A percentile compares a stretch with the other conserved stretches of the same genome.
Conservation (phyloP, 2,888 invertebrate genomes). For the Pheosia gnoma region DNA sequence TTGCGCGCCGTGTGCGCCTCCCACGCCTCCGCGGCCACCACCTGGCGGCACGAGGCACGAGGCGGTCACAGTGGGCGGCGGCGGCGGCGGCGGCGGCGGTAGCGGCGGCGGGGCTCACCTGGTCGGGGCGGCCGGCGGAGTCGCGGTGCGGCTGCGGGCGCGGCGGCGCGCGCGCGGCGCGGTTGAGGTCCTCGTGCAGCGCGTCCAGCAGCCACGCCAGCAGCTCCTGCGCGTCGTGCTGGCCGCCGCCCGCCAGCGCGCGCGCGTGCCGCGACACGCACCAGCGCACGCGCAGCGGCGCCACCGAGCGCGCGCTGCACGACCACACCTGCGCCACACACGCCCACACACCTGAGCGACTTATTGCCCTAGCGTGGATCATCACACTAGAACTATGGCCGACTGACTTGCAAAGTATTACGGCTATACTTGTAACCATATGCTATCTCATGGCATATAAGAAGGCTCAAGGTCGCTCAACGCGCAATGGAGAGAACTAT, state of each 20-base stretch:
- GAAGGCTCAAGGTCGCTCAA: too few species aligned
- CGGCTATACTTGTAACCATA: too few species aligned
- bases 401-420: too few species aligned
- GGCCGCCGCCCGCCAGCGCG: conserved; percentile 93
- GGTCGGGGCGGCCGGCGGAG: conserved; percentile 83
- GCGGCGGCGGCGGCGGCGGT: conserved; percentile 7
- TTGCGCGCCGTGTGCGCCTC: conserved; percentile 91
- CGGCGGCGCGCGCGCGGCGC: conserved; percentile 82
- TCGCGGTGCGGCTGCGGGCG: conserved; percentile 1
- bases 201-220: conserved; percentile 96
- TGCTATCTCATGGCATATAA: too few species aligned
- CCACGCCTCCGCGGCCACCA: conserved; percentile 91
- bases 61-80: neutral
- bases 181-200: conserved; percentile 95
- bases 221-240: conserved; percentile 97
- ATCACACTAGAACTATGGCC: too few species aligned
- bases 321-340: conserved; percentile 88
- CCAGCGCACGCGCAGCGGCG: conserved; percentile 93
- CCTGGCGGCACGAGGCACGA: conserved; percentile 45
- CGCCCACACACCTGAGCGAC: too few species aligned
- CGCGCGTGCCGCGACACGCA: conserved; percentile 95
- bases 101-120: conserved; percentile 57
- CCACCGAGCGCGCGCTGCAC: conserved; percentile 91
- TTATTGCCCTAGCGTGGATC: too few species aligned
- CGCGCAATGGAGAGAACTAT: too few species aligned